These are phyloP conservation scores for Orchesella flavescens DNA, from an alignment of 2,888 invertebrate genomes.

Conservation along the genomic window DNA sequence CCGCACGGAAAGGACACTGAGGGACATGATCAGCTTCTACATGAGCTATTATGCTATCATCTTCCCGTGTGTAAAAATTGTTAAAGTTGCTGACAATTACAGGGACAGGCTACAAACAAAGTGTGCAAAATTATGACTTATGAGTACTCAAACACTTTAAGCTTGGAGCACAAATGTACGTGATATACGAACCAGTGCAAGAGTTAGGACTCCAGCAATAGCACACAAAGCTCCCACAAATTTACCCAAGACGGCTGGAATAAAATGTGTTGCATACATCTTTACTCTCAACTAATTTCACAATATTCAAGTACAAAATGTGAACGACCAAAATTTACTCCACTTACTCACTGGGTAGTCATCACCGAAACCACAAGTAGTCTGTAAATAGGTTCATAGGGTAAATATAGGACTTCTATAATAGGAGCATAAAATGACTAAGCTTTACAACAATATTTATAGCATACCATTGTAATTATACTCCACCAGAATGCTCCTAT, in stretches of 20 bases:
- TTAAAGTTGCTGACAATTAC: slow-evolving; percentile 71
- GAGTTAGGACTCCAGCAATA: slow-evolving; percentile 60
- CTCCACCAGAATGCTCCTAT: slow-evolving; percentile 68
- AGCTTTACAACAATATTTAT: too few species aligned
- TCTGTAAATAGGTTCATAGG: not conserved
- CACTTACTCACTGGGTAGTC: slow-evolving; percentile 19
- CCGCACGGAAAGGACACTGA: slow-evolving; percentile 44
- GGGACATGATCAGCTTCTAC: slow-evolving; percentile 36
- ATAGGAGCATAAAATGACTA: too few species aligned
- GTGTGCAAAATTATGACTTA: too few species aligned
- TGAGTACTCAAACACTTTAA: too few species aligned
- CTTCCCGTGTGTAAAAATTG: slow-evolving; percentile 67
- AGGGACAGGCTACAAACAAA: slow-evolving; percentile 64
- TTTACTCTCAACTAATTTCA: too few species aligned
- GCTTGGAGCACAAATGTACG: too few species aligned
- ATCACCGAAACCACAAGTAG: slow-evolving; percentile 44
- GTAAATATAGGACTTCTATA: too few species aligned
- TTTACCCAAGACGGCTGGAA: slow-evolving; percentile 40
- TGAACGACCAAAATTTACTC: not conserved
- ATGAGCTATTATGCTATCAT: slow-evolving; percentile 42
- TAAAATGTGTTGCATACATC: not conserved
- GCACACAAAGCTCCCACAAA: slow-evolving; percentile 62
- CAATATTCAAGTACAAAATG: too few species aligned
- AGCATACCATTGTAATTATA: slow-evolving; percentile 65
- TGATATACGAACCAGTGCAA: slow-evolving; percentile 48